Percentiles rank a stretch among this genome's conserved stretches.
phyloP scores from a whole-genome alignment of 2,797 vertebrate species.

The Acanthurus leucopareius region DNA sequence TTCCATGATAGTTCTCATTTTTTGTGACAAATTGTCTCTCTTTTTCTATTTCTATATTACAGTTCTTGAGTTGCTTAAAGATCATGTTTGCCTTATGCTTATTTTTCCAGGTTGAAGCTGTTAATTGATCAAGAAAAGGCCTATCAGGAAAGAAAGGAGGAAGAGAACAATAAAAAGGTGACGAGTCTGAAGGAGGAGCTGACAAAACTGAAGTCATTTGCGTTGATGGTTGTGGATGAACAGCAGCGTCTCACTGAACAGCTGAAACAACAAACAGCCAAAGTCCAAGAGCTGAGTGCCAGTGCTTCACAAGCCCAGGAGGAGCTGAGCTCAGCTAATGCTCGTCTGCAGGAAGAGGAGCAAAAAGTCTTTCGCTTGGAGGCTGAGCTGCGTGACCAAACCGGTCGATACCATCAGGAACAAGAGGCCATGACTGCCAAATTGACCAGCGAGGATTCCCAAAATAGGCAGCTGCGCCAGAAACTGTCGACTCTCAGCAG shows the following conservation, averaged over 20 bases:
- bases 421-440: constrained; percentile 94
- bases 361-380: constrained; percentile 90
- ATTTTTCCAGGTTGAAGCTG: constrained; percentile 90
- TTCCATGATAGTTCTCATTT: neutral
- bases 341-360: constrained; percentile 89
- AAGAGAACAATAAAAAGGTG: constrained; percentile 91
- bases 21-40: neutral
- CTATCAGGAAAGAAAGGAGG: constrained; percentile 90
- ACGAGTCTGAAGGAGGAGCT: constrained; percentile 91
- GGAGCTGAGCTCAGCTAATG: constrained; percentile 88
- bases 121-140: constrained; percentile 93
- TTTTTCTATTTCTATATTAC: neutral
- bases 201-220: constrained; percentile 95
- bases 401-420: constrained; percentile 86
- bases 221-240: constrained; percentile 97
- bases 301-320: constrained; percentile 86
- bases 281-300: constrained; percentile 89
- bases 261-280: constrained; percentile 89
- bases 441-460: constrained; percentile 92
- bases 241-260: constrained; percentile 93
- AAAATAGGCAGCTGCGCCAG: constrained; percentile 92
- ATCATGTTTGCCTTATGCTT: constrained; percentile 15
- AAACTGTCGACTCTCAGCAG: constrained; percentile 92
- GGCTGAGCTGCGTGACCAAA: constrained; percentile 87
- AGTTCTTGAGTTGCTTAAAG: neutral